Evolutionary conservation across 2,797 vertebrate genomes (phyloP), one percentile per base, ranked within the genome.

Genomic region (Xerus rutilus): DNA sequence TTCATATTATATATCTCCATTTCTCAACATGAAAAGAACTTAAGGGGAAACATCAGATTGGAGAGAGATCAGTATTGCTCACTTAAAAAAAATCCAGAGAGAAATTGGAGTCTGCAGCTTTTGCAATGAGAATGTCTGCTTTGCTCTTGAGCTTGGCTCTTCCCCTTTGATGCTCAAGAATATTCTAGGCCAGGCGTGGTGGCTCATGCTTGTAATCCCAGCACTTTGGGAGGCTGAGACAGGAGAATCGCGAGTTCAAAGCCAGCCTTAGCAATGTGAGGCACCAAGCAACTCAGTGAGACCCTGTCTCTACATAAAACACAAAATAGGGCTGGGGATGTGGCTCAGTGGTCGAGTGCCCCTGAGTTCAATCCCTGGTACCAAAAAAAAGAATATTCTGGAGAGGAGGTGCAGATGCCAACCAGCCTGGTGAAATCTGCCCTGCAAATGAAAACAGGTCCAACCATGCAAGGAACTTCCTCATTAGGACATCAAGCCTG

Each of bases 401-500:
- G 79, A 92, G 52, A 49, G 70, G 74, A 57, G 76, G 1, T 7
- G 13, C 77, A 43, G 69, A 43, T 93, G 96, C 97, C 97, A 97
- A 84, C 17, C 11, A 62, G 91, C 89, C 94, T 93, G 65, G 73
- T 59, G 76, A 96, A 97, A 67, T n/a, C 73, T 59, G 94, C 72
- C 97, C 92, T 81, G 84, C 7, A 20, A 95, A 83, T 93, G 88
- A 92, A 96, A 93, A 97, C 90, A 88, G 86, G 87, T 65, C 73
- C 76, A 54, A 54, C 43, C 21, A 88, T 54, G 87, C 73, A 81
- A 89, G 97, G 73, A 90, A 47, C 76, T 97, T 97, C 92, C 98
- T 98, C 97, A 96, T 98, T 98, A 98, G 95, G 89, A 97, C 96
- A 90, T 98, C 96, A 97, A 96, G 97, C 98, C 96, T 76, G 76